phyloP scores from a whole-genome alignment of 2,888 invertebrate genomes.

The Rambutsinella grinnellia region DNA sequence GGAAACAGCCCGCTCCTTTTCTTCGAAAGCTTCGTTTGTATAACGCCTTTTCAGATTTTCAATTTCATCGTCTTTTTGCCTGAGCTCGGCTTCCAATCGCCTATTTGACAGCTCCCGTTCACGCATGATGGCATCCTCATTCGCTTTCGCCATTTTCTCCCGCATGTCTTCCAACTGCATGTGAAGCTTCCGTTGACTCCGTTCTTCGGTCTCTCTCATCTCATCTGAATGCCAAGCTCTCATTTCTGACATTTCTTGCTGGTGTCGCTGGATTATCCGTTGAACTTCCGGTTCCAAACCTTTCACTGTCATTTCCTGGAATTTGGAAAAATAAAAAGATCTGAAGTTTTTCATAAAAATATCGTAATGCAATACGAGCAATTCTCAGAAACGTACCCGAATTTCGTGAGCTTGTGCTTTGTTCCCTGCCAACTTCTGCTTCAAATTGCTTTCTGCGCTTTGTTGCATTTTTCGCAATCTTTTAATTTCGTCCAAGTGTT shows the following conservation, averaged over 20 bases:
- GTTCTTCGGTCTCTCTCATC: constrained; percentile 76
- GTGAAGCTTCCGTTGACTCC: constrained; percentile 75
- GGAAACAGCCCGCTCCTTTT: constrained; percentile 53
- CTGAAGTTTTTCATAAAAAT: too few relatives aligned
- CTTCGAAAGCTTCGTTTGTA: constrained; percentile 60
- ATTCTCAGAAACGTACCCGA: constrained; percentile 78
- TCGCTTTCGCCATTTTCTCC: constrained; percentile 75
- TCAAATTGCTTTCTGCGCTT: constrained; percentile 81
- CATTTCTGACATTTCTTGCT: constrained; percentile 78
- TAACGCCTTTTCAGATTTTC: constrained; percentile 54
- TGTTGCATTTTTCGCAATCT: constrained; percentile 82
- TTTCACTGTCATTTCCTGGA: constrained; percentile 75
- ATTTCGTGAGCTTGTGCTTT: constrained; percentile 90
- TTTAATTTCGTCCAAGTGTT: constrained; percentile 81
- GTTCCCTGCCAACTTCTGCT: constrained; percentile 85
- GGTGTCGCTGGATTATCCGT: constrained; percentile 81
- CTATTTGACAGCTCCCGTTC: constrained; percentile 57
- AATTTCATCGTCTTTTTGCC: constrained; percentile 56
- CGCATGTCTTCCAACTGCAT: constrained; percentile 75
- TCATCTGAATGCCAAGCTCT: constrained; percentile 77
- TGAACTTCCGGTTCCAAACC: constrained; percentile 88
- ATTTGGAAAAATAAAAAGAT: too few relatives aligned
- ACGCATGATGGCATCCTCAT: constrained; percentile 72
- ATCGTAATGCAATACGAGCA: too few relatives aligned
- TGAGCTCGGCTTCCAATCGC: constrained; percentile 52